Percentiles rank a stretch among this genome's conserved stretches.
These are phyloP conservation scores for Perizoma flavofasciatum DNA, from an alignment of 2,888 invertebrate species.

Conservation along the genomic window DNA sequence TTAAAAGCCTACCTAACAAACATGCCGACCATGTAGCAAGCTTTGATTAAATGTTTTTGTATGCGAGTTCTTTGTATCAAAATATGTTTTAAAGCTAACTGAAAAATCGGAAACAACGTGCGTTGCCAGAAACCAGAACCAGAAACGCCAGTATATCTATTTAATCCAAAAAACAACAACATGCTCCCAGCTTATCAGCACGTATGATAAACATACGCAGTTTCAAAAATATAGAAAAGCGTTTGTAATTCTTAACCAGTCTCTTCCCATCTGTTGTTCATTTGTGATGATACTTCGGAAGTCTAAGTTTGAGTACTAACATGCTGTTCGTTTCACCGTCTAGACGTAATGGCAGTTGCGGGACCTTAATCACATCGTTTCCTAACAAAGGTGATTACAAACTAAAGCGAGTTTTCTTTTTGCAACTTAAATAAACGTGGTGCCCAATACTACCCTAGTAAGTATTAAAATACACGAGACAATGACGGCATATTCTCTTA, in stretches of 20 bases:
- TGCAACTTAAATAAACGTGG: neutral
- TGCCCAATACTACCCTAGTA: neutral
- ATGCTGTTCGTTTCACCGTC: conserved; percentile 9
- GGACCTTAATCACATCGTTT: conserved; percentile 9
- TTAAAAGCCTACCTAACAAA: too few species aligned
- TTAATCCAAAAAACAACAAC: too few species aligned
- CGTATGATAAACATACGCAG: neutral
- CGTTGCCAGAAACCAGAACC: too few species aligned
- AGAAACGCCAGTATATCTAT: too few species aligned
- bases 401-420: neutral
- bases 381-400: conserved; percentile 2
- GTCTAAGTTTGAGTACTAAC: neutral
- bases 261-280: conserved; percentile 6
- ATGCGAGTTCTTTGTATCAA: too few species aligned
- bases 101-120: too few species aligned
- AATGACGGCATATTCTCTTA: too few species aligned
- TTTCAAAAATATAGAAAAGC: neutral
- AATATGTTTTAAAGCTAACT: too few species aligned
- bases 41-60: too few species aligned
- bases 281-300: conserved; percentile 3
- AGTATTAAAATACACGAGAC: too few species aligned
- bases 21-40: too few species aligned
- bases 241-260: conserved; percentile 20
- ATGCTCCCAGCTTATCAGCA: too few species aligned
- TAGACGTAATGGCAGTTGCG: conserved; percentile 20